Evolutionary conservation across 2,113 vertebrate genomes (phyloP).

Genomic region (Promerops cafer): DNA sequence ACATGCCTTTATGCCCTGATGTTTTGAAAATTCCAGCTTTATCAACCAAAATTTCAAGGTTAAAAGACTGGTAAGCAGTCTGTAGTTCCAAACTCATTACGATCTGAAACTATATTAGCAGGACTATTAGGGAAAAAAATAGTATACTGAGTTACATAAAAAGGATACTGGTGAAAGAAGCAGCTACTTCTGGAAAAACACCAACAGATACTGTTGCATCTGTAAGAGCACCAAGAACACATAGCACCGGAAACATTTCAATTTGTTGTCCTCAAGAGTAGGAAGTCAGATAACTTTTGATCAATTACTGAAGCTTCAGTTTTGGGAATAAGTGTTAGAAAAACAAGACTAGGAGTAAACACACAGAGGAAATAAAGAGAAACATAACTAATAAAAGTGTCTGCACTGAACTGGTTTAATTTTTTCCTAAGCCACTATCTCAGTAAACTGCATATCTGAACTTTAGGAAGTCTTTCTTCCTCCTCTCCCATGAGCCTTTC

Average conservation of each 20-base stretch:
- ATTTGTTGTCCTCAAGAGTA: neutral
- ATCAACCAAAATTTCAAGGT: neutral
- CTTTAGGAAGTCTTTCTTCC: neutral
- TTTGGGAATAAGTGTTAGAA: neutral
- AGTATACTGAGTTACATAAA: neutral
- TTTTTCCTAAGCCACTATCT: neutral
- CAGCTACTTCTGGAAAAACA: neutral
- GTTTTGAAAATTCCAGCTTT: neutral
- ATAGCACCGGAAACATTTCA: neutral
- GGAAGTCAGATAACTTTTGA: neutral
- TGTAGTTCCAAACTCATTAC: neutral
- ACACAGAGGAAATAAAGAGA: neutral
- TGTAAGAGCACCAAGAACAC: neutral
- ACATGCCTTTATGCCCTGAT: neutral
- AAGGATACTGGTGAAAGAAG: neutral
- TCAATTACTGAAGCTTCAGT: neutral
- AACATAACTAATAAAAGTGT: neutral
- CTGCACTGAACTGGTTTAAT: neutral
- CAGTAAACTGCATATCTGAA: neutral
- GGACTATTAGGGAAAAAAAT: neutral
- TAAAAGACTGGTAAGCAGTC: neutral
- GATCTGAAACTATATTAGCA: neutral
- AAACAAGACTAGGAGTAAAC: neutral
- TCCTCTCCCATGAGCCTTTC: neutral
- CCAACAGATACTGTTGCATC: neutral